Base-by-base conservation (phyloP, 2,113 vertebrate species). In the Daubentonia madagascariensis region DNA sequence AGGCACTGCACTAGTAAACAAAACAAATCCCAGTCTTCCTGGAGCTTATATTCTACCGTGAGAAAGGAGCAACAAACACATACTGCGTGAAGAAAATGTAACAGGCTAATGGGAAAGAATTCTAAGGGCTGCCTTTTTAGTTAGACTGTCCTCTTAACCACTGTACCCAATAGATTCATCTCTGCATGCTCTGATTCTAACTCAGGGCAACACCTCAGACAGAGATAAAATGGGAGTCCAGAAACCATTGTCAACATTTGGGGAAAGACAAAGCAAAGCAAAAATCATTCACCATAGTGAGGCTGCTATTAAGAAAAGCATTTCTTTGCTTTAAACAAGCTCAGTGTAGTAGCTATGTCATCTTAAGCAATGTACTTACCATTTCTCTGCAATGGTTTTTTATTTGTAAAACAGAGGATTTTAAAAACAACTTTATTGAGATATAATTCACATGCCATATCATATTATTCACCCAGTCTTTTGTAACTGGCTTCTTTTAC, bases 291-390 rank as follows among this genome's bases (percentile, higher is more conserved):
- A 35, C 67, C 17, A 9, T 28, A 10, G 0, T n/a, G 54, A 81
- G 45, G 20, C 67, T 89, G 59, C 28, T 75, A 1, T 73, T 84
- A 61, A 48, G 63, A 92, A 90, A 45, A 35, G 40, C 3, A 6
- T 45, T 59, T 75, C 43, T 94, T 94, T 90, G n/a, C 43, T 94
- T 94, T 90, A 28, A 89, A 50, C 50, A n/a, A 89, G 54, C 40
- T 43, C n/a, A 17, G 59, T 16, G 57, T 43, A 63, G 37, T 84
- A 87, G n/a, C 54, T 76, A 14, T 54, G 40, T 72, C 4, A 68
- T 81, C 54, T 76, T 80, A 37, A 93, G 45, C 43, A 63, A 23
- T 8, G 37, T 48, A 30, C n/a, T 63, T 67, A 59, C 6, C 61
- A 28, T 91, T 76, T 95, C 52, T 79, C 35, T 65, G 35, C 76